Percentiles rank a stretch among this genome's conserved stretches.
These are phyloP conservation scores for Drosophila biarmipes DNA, from an alignment of 1,140 invertebrate genomes.

Conservation along the genomic window DNA sequence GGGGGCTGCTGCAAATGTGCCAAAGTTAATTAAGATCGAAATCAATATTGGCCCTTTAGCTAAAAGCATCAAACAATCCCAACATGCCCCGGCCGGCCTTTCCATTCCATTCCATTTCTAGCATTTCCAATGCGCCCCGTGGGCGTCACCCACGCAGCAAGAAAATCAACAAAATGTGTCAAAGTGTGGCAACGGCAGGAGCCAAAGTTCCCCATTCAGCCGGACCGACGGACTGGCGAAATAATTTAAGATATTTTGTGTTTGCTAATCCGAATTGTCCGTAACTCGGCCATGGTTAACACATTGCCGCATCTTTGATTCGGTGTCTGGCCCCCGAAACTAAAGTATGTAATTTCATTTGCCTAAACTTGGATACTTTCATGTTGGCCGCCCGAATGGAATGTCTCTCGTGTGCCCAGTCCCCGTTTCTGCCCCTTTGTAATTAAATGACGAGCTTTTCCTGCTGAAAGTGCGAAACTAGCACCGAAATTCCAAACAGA, in stretches of 20 bases:
- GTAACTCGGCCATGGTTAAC: conserved; percentile 63
- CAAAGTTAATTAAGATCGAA: conserved; percentile 83
- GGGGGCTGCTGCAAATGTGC: conserved; percentile 78
- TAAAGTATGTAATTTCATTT: conserved; percentile 82
- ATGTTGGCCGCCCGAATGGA: conserved; percentile 49
- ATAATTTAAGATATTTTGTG: conserved; percentile 83
- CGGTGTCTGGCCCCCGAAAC: conserved; percentile 45
- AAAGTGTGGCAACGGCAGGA: conserved; percentile 61
- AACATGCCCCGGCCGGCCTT: conserved; percentile 35
- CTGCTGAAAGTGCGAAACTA: conserved; percentile 35
- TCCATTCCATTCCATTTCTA: conserved; percentile 43
- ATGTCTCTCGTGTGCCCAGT: conserved; percentile 54
- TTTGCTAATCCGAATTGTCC: conserved; percentile 77
- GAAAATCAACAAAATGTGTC: conserved; percentile 70
- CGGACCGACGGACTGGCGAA: conserved; percentile 53
- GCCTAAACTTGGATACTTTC: conserved; percentile 70
- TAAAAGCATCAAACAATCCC: conserved; percentile 82
- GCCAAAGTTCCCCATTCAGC: conserved; percentile 57
- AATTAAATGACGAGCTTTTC: conserved; percentile 67
- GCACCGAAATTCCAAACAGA: conserved; percentile 30
- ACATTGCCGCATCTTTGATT: conserved; percentile 78
- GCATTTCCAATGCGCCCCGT: conserved; percentile 68
- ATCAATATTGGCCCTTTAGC: conserved; percentile 83
- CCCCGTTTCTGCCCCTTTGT: conserved; percentile 13
- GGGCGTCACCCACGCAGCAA: conserved; percentile 50